These are phyloP conservation scores for Carollia perspicillata DNA, from an alignment of 2,113 vertebrate species.

Conservation along the genomic window DNA sequence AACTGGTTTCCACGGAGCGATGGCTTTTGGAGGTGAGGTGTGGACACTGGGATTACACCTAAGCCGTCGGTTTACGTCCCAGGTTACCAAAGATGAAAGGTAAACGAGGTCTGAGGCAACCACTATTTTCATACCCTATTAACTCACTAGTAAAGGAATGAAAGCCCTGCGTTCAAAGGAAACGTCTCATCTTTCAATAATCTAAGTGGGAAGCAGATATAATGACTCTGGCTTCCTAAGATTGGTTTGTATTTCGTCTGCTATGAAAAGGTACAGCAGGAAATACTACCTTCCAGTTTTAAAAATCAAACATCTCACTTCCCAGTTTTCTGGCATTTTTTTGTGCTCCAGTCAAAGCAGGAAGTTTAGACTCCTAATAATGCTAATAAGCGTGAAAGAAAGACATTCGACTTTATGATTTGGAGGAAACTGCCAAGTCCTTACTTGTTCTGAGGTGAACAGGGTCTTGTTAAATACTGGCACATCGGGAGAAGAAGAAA, in stretches of 20 bases:
- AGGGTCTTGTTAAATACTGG: slow-evolving; percentile 99
- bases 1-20: background rate
- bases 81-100: background rate
- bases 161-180: background rate
- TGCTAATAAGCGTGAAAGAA: background rate
- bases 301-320: background rate
- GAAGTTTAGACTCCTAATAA: background rate
- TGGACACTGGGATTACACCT: background rate
- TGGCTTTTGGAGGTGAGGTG: background rate
- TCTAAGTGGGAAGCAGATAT: background rate
- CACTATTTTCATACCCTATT: background rate
- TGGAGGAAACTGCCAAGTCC: background rate
- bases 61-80: background rate
- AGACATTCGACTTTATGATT: background rate
- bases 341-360: background rate
- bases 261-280: background rate
- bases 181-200: background rate
- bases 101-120: background rate
- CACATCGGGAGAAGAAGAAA: slow-evolving; percentile 99
- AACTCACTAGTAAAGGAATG: background rate
- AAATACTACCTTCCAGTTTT: background rate
- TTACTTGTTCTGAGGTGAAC: slow-evolving; percentile 97
- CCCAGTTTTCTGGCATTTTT: background rate
- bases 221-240: background rate
- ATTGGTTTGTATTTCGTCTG: background rate